Conservation (phyloP, 2,797 vertebrate genomes). For the Tragelaphus eurycerus region DNA sequence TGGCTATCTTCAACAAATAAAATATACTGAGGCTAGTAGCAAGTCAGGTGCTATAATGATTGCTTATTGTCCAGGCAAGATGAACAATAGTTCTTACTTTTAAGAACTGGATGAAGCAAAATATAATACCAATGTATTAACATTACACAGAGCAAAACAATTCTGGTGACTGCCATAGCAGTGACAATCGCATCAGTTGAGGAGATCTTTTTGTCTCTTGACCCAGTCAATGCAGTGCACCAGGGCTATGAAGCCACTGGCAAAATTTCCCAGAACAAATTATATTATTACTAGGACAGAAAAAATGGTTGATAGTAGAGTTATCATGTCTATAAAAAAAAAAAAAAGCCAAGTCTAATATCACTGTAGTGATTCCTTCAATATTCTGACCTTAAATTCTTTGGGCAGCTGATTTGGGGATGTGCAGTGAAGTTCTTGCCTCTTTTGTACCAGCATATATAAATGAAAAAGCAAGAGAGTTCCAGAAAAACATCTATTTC, state of each 20-base stretch:
- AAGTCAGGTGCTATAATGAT: background rate
- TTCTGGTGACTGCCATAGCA: constrained; percentile 28
- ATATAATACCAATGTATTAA: background rate
- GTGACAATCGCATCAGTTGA: constrained; percentile 5
- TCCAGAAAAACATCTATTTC: too few species aligned
- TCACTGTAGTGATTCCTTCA: background rate
- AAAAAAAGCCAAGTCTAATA: background rate
- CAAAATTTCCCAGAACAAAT: background rate
- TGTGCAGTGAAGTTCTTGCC: background rate
- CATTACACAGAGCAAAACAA: background rate
- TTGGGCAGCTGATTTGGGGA: background rate
- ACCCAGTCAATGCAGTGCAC: background rate
- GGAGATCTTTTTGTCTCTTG: constrained; percentile 1
- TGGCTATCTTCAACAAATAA: constrained; percentile 3
- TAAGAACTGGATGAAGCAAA: background rate
- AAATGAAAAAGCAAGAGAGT: too few species aligned
- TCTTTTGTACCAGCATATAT: background rate
- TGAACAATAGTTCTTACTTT: background rate
- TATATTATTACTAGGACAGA: background rate
- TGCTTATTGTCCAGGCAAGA: background rate
- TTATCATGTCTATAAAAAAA: background rate
- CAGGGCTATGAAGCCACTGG: background rate
- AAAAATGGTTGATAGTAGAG: background rate
- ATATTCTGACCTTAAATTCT: background rate
- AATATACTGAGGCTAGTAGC: background rate